These are phyloP conservation scores for Pimephales promelas DNA, from an alignment of 2,113 vertebrate species.

Conservation along the genomic window DNA sequence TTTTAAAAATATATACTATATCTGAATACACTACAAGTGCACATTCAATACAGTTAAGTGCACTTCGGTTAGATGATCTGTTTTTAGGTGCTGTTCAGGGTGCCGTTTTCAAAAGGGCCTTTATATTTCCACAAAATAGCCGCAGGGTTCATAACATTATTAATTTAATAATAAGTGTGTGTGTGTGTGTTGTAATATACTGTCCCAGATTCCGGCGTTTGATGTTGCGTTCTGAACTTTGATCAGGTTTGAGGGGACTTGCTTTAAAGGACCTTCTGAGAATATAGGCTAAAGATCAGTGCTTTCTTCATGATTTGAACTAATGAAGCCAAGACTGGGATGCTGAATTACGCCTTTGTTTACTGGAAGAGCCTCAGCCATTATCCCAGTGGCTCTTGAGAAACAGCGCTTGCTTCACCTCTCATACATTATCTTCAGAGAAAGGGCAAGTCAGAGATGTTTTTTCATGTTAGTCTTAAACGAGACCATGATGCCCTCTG, in stretches of 20 bases:
- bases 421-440: not conserved
- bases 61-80: not conserved
- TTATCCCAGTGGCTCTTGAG: not conserved
- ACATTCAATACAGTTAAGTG: not conserved
- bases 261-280: slow-evolving; percentile 56
- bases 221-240: not conserved
- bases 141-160: slow-evolving; percentile 58
- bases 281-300: slow-evolving; percentile 17
- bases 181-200: slow-evolving; percentile 57
- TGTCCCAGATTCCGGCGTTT: not conserved
- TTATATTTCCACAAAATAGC: slow-evolving; percentile 44
- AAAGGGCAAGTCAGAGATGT: not conserved
- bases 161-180: slow-evolving; percentile 47
- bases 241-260: not conserved
- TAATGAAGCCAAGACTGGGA: not conserved
- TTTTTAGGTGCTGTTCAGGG: not conserved
- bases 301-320: not conserved
- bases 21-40: not conserved
- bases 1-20: not conserved
- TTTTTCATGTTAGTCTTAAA: not conserved
- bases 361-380: not conserved
- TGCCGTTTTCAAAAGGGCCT: slow-evolving; percentile 24
- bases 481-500: slow-evolving; percentile 20
- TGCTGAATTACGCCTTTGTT: not conserved
- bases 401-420: not conserved